phyloP scores from a whole-genome alignment of 2,113 vertebrate genomes.

The Rana temporaria region DNA sequence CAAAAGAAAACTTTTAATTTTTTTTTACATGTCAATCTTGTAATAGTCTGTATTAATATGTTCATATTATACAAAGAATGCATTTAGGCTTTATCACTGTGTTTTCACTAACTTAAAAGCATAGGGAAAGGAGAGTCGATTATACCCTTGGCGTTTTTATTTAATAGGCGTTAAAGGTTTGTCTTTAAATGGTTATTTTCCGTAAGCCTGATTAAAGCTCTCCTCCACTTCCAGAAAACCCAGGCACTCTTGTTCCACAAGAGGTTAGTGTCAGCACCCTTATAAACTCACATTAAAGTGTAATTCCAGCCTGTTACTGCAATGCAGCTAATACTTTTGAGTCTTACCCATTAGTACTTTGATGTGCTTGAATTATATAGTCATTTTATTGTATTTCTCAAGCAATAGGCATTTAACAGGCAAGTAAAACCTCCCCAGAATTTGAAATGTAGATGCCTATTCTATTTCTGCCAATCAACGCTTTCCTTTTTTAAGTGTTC shows the following conservation, averaged over 20 bases:
- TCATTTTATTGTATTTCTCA: conserved; percentile 56
- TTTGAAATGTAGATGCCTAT: conserved; percentile 56
- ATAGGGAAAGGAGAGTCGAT: not conserved
- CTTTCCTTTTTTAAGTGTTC: conserved; percentile 53
- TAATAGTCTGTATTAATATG: too few relatives aligned
- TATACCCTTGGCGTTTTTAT: not conserved
- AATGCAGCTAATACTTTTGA: conserved; percentile 50
- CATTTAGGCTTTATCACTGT: too few relatives aligned
- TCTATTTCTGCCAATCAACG: conserved; percentile 58
- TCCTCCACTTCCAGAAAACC: conserved; percentile 14
- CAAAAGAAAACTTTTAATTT: too few relatives aligned
- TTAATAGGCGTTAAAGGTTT: not conserved
- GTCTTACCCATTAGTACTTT: conserved; percentile 51
- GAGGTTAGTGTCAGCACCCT: conserved; percentile 40
- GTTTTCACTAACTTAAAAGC: too few relatives aligned
- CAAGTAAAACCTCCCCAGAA: conserved; percentile 50
- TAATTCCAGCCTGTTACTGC: conserved; percentile 32
- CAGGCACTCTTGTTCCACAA: conserved; percentile 3
- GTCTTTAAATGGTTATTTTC: not conserved
- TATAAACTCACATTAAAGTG: conserved; percentile 48
- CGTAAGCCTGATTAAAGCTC: not conserved
- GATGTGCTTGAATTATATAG: conserved; percentile 53
- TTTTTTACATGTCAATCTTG: too few relatives aligned
- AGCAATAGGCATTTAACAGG: conserved; percentile 57
- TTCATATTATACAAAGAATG: too few relatives aligned